phyloP scores from a whole-genome alignment of 2,888 invertebrate genomes.

The Acanthosepion pharaonis region DNA sequence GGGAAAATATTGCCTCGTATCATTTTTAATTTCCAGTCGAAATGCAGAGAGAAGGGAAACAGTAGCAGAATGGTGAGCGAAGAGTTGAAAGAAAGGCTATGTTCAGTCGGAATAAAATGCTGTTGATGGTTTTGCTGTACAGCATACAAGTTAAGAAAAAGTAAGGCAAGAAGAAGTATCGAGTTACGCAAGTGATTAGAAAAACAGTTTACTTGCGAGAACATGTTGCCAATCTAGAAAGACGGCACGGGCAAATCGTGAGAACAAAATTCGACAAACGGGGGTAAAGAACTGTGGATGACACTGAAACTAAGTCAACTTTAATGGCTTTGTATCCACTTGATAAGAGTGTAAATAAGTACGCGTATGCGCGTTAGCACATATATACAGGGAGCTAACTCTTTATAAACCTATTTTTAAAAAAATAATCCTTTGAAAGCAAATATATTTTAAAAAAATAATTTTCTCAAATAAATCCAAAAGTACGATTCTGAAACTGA shows the following conservation, averaged over 20 bases:
- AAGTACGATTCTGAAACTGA: too few species aligned
- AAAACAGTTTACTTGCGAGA: not conserved
- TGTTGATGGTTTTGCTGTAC: not conserved
- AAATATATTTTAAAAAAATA: too few species aligned
- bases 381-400: too few species aligned
- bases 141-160: not conserved
- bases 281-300: not conserved
- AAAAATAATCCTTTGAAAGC: too few species aligned
- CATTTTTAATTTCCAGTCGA: not conserved
- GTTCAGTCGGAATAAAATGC: not conserved
- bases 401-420: too few species aligned
- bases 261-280: not conserved
- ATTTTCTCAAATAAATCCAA: too few species aligned
- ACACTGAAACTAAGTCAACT: not conserved
- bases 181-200: not conserved
- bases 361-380: not conserved
- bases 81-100: not conserved
- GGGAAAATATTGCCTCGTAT: not conserved
- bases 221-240: not conserved
- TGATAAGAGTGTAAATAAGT: not conserved
- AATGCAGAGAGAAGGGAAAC: not conserved
- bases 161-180: not conserved
- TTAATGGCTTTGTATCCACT: not conserved
- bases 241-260: not conserved
- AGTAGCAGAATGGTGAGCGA: not conserved